Evolutionary conservation across 2,888 invertebrate genomes (phyloP), one percentile per base, ranked within the genome.

Genomic region (Formica aserva): DNA sequence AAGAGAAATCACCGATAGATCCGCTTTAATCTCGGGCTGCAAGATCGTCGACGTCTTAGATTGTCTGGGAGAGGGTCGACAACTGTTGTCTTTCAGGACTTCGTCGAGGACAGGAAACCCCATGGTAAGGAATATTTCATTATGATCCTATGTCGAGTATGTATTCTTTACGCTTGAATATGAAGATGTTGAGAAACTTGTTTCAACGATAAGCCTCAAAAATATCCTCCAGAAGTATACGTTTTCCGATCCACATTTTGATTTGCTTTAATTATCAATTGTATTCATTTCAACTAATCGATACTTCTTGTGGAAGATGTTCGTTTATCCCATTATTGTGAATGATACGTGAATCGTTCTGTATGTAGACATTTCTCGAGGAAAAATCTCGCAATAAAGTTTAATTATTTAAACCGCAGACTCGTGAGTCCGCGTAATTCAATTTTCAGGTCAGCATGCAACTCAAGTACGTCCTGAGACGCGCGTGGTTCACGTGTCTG

Each of bases 401-500:
- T 38, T 15, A 45, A 52, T 52, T 8, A 52, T 8, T 52, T n/a
- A n/a, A 38, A 41, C 22, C 38, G 13, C 35, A 22, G n/a, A 38
- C 22, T 22, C 15, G 13, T 15, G 15, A 52, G 6, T 52, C 38
- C 26, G n/a, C 52, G 26, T 22, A 9, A 41, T 55, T 60, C 38
- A n/a, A 48, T 22, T 41, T 60, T 45, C 18, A 78, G 78, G 90
- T 94, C 32, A 92, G 87, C 45, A 94, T 94, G 94, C 91, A 90
- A 48, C 81, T 95, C 0, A 92, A 90, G 45, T 95, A 95, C 83
- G 91, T 93, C 0, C 91, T 95, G 89, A 91, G 92, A 83, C 91
- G 94, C 6, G 84, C 94, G 22, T 95, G 94, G 94, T 94, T 94
- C 83, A 94, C 94, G 0, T 93, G 94, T 67, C 84, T 94, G 3